These are phyloP conservation scores for Oenanthe oenanthe DNA, from an alignment of 2,113 vertebrate genomes.

Conservation along the genomic window DNA sequence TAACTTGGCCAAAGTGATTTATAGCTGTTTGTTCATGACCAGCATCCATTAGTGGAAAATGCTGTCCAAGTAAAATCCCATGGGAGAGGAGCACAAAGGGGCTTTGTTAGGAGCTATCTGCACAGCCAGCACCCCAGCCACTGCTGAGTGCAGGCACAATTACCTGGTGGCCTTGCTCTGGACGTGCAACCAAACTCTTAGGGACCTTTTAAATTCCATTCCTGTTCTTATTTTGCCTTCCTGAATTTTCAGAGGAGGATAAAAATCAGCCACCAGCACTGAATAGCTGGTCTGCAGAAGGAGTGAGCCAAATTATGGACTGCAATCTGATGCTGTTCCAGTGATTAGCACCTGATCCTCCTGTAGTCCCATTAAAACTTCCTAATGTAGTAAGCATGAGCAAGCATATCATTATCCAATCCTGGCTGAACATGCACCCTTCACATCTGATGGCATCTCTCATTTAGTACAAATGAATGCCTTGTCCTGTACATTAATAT, in stretches of 20 bases:
- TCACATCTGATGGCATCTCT: conserved; percentile 49
- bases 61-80: neutral
- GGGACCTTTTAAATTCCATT: neutral
- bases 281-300: neutral
- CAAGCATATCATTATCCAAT: conserved; percentile 53
- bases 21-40: conserved; percentile 39
- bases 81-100: neutral
- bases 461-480: neutral
- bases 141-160: neutral
- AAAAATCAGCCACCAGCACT: neutral
- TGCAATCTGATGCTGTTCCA: conserved; percentile 21
- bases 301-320: neutral
- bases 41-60: conserved; percentile 44
- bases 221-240: neutral
- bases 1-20: conserved; percentile 54
- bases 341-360: conserved; percentile 39
- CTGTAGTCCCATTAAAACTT: conserved; percentile 21
- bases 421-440: neutral
- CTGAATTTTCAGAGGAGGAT: neutral
- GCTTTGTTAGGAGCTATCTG: neutral
- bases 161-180: neutral
- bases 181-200: neutral
- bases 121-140: neutral
- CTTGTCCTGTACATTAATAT: neutral
- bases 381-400: conserved; percentile 48